These are phyloP conservation scores for Gallinago undulata DNA, from an alignment of 2,113 vertebrate species.

Conservation along the genomic window DNA sequence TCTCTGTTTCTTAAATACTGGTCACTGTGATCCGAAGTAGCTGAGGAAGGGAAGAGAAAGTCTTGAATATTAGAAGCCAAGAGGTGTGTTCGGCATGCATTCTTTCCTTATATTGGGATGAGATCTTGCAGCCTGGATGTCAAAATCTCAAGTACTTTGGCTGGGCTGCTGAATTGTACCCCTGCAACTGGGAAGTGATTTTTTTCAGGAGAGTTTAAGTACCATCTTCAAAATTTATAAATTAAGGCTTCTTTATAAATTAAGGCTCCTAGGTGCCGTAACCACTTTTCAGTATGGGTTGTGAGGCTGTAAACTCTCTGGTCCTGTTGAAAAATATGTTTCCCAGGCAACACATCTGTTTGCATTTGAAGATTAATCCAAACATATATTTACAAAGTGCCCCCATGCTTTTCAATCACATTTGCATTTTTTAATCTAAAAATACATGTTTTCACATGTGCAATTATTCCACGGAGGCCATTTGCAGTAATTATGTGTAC, in stretches of 20 bases:
- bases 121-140: neutral
- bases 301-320: neutral
- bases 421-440: constrained; percentile 34
- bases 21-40: neutral
- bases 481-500: neutral
- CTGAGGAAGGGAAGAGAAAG: neutral
- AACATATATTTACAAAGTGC: neutral
- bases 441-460: neutral
- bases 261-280: neutral
- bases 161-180: neutral
- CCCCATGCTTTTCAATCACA: neutral
- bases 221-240: neutral
- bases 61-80: neutral
- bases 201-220: neutral
- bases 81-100: neutral
- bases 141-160: neutral
- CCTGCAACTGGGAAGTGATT: neutral
- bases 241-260: too few relatives aligned
- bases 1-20: neutral
- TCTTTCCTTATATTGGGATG: neutral
- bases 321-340: neutral
- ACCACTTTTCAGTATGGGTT: accelerated
- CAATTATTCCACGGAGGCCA: neutral
- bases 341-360: neutral
- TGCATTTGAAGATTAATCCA: neutral